Evolutionary conservation across 2,113 vertebrate species (phyloP), one percentile per base, ranked within the genome.

Genomic region (Casuarius casuarius): DNA sequence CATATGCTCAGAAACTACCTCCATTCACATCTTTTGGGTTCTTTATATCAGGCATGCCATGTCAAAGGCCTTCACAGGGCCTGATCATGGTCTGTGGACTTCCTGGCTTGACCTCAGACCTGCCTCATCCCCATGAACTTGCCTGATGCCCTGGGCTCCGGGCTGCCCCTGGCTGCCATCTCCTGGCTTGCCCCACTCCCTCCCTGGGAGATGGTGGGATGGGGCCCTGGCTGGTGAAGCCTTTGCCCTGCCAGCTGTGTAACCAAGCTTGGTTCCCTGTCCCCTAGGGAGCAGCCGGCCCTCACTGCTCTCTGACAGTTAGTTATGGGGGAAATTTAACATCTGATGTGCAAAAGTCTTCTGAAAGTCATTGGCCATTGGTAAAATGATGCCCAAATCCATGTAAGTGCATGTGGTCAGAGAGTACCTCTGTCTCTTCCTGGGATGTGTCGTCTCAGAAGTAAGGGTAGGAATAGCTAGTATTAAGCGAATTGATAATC

Each of bases 21-120:
- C 66, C 12, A 16, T 9, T 10, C 4, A 1, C 0, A 0, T n/a
- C 33, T n/a, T 3, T 12, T 3, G 4, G 33, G 33, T 23, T 67
- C 33, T 83, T 49, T 58, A 5, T 56, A 12, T 38, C 48, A 49
- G 5, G 6, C 7, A 1, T 0, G 8, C 23, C 5, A 33, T n/a
- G 25, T 61, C 4, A 25, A 21, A 79, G 56, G 29, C 44, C 23
- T 11, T 78, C 38, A 9, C 44, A 33, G 28, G 18, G 12, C 26
- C 3, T 48, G 40, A n/a, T 12, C 2, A 13, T 44, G 12, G 21
- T 58, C 58, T 59, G 19, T 52, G 44, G 14, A 46, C 31, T 66
- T 66, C 21, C 44, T 35, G 11, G 18, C 40, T 73, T 62, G 52
- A n/a, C 12, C 40, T 62, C 1, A 6, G 18, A 19, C 56, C 23